Percentiles rank a stretch among this genome's conserved stretches.
Evolutionary conservation across 2,888 invertebrate genomes (phyloP).

Genomic region (Ornithoptera priamus): DNA sequence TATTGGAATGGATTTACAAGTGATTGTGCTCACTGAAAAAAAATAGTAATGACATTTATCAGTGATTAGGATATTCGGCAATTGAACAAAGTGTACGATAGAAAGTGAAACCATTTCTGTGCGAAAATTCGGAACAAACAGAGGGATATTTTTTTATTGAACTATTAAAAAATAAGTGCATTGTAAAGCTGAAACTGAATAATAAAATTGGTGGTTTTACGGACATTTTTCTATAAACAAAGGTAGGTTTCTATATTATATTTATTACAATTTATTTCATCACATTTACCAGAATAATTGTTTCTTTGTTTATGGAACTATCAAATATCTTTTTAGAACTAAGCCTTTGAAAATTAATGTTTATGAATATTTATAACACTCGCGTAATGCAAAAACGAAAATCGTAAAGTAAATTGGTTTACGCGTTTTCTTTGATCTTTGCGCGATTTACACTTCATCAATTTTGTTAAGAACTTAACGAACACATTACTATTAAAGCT

Average conservation of each 20-base stretch:
- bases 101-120: constrained; percentile 65
- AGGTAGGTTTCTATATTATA: constrained; percentile 28
- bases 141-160: constrained; percentile 35
- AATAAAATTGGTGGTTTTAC: constrained; percentile 40
- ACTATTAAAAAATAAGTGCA: constrained; percentile 29
- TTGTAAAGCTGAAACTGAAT: constrained; percentile 18
- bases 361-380: not conserved
- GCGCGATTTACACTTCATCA: constrained; percentile 2
- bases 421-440: not conserved
- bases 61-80: constrained; percentile 46
- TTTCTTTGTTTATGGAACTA: not conserved
- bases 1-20: constrained; percentile 70
- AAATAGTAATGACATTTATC: constrained; percentile 47
- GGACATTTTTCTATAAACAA: constrained; percentile 39
- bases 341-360: not conserved
- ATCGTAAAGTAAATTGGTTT: not conserved
- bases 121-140: constrained; percentile 44
- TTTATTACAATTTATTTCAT: not conserved
- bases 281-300: not conserved
- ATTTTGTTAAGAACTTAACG: not conserved
- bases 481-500: constrained; percentile 1
- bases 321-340: not conserved
- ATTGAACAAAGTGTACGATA: constrained; percentile 39
- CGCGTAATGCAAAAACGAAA: not conserved
- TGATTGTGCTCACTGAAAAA: constrained; percentile 52